phyloP scores from a whole-genome alignment of 1,140 invertebrate genomes.

The Hermatobates lingyangjiaoensis region DNA sequence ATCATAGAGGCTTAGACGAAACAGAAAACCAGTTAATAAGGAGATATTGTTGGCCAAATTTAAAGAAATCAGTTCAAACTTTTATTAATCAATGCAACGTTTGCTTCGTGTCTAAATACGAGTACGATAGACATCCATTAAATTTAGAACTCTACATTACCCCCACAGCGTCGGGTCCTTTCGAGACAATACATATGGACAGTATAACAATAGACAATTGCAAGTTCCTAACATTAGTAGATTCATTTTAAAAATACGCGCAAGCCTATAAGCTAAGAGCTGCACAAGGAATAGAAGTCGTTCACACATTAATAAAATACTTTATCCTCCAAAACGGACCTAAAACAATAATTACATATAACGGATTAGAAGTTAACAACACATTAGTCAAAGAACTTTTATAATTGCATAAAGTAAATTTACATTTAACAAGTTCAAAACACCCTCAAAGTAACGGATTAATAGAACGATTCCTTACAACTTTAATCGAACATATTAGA shows the following conservation, averaged over 20 bases:
- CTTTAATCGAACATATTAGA: too few relatives aligned
- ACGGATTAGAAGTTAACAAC: background rate
- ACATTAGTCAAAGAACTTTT: background rate
- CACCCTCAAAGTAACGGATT: too few relatives aligned
- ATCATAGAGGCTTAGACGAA: too few relatives aligned
- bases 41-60: conserved; percentile 19
- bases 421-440: background rate
- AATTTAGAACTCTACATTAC: conserved; percentile 18
- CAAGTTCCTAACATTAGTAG: background rate
- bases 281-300: background rate
- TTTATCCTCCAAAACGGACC: background rate
- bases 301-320: background rate
- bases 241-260: background rate
- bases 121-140: conserved; percentile 11
- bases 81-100: conserved; percentile 20
- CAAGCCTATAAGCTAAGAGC: background rate
- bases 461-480: too few relatives aligned
- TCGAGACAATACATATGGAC: conserved; percentile 5
- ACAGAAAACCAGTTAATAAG: conserved; percentile 19
- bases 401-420: background rate
- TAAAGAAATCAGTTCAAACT: conserved; percentile 18
- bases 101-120: conserved; percentile 21
- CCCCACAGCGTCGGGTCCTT: conserved; percentile 15
- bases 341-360: background rate
- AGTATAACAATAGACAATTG: background rate